Conservation (phyloP, 2,888 invertebrate genomes). For the Macrosoma leucophasiata region DNA sequence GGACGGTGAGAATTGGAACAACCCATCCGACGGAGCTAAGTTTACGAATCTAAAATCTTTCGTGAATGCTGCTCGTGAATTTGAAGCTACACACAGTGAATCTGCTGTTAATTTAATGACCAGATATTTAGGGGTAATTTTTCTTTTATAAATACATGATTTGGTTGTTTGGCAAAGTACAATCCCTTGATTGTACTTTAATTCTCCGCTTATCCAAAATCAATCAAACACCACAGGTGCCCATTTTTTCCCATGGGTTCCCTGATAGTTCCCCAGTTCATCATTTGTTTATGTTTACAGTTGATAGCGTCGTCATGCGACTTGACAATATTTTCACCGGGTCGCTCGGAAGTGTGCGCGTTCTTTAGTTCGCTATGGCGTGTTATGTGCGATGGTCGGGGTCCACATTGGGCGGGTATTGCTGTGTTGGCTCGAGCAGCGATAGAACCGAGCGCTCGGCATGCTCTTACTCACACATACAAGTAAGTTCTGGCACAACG, state of each 20-base stretch:
- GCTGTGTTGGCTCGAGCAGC: conserved; percentile 79
- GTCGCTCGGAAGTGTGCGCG: conserved; percentile 77
- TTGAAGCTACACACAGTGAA: conserved; percentile 70
- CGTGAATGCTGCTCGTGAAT: conserved; percentile 69
- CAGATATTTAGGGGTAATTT: conserved; percentile 66
- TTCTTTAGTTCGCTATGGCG: conserved; percentile 82
- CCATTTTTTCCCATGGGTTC: too few species aligned
- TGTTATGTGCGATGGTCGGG: conserved; percentile 75
- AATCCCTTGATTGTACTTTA: too few species aligned
- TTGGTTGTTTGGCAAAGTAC: too few species aligned
- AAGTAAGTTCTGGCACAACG: conserved; percentile 63
- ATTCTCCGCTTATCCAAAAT: too few species aligned
- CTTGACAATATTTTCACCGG: conserved; percentile 79
- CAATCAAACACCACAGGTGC: too few species aligned
- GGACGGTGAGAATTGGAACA: conserved; percentile 50
- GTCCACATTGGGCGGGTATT: conserved; percentile 79
- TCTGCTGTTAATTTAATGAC: conserved; percentile 69
- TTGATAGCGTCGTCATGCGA: conserved; percentile 79
- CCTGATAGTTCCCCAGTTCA: background rate
- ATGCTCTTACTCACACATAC: conserved; percentile 80
- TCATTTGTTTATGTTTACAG: conserved; percentile 50
- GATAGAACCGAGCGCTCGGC: conserved; percentile 76
- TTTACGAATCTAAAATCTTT: conserved; percentile 70
- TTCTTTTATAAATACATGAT: conserved; percentile 1
- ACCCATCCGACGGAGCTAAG: conserved; percentile 51